Percentiles rank a stretch among this genome's conserved stretches.
Evolutionary conservation across 1,140 invertebrate genomes (phyloP).

Genomic region (Anthonomus grandis): DNA sequence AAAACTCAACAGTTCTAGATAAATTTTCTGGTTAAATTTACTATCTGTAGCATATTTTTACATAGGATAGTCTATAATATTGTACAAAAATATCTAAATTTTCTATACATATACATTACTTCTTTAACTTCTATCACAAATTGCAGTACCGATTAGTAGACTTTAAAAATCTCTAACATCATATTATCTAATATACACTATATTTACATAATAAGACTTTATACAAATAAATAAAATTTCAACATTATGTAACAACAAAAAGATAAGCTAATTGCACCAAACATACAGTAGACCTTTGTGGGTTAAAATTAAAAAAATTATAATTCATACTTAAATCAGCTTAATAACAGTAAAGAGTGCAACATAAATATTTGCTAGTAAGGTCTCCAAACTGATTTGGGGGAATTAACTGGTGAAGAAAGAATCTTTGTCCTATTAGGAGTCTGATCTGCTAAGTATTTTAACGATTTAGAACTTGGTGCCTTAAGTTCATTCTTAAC

Average conservation of each 20-base stretch:
- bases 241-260: conserved; percentile 26
- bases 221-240: conserved; percentile 36
- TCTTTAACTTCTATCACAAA: conserved; percentile 48
- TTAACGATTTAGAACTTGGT: conserved; percentile 52
- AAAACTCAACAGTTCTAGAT: neutral
- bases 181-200: conserved; percentile 24
- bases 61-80: too few relatives aligned
- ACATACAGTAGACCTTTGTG: neutral
- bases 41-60: too few relatives aligned
- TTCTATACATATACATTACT: conserved; percentile 35
- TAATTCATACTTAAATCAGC: too few relatives aligned
- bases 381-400: conserved; percentile 72
- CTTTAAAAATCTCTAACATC: conserved; percentile 36
- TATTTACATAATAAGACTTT: conserved; percentile 9
- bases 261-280: conserved; percentile 33
- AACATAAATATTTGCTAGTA: conserved; percentile 55
- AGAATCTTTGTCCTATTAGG: conserved; percentile 59
- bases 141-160: conserved; percentile 41
- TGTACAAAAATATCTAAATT: conserved; percentile 50
- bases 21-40: neutral
- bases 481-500: conserved; percentile 55
- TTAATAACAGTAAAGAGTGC: too few relatives aligned
- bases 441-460: conserved; percentile 48
- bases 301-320: too few relatives aligned
- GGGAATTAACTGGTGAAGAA: conserved; percentile 53